A percentile compares a stretch with the other conserved stretches of the same genome.
Conservation (phyloP, 2,113 vertebrate species). For the Pomatostomus ruficeps region DNA sequence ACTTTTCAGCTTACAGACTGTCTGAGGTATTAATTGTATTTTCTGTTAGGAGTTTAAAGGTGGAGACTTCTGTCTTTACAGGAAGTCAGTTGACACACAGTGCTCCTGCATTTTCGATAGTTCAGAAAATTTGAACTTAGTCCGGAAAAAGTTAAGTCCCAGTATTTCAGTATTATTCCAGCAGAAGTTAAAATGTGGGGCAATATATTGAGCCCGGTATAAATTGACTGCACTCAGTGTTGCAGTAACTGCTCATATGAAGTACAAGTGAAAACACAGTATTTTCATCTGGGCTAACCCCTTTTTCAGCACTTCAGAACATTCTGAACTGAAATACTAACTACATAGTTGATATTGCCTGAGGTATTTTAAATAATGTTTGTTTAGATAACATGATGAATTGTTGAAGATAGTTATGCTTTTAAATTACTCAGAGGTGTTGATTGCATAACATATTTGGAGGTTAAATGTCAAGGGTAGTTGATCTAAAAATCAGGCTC, state of each 20-base stretch:
- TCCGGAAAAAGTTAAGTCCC: not conserved
- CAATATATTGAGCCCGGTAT: not conserved
- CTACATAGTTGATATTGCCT: not conserved
- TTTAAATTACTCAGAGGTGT: not conserved
- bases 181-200: not conserved
- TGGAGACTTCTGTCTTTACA: not conserved
- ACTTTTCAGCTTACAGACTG: not conserved
- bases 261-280: not conserved
- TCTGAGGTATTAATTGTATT: not conserved
- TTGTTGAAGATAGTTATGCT: not conserved
- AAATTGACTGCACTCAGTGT: not conserved
- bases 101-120: not conserved
- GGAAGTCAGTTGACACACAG: not conserved
- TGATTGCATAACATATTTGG: not conserved
- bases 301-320: not conserved
- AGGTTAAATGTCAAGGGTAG: not conserved
- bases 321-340: not conserved
- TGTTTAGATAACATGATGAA: not conserved
- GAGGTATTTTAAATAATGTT: not conserved
- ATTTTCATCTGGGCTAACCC: not conserved
- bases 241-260: not conserved
- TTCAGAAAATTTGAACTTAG: not conserved
- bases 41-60: not conserved
- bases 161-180: not conserved
- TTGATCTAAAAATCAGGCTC: not conserved